Evolutionary conservation across 2,888 invertebrate species (phyloP).

Genomic region (Odontothrips loti): DNA sequence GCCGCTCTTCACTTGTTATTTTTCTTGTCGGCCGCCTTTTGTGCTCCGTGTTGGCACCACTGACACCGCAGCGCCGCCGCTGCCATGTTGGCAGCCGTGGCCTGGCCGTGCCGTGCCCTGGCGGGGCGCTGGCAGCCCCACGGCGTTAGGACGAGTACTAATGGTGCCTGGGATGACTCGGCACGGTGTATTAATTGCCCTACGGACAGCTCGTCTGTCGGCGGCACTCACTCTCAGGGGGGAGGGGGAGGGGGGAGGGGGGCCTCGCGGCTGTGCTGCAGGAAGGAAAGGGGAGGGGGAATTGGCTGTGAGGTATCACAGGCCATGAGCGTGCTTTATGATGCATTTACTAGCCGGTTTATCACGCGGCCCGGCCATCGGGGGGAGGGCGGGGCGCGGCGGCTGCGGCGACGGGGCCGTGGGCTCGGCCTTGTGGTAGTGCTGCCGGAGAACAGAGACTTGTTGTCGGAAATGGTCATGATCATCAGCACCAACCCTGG

Average conservation of each 20-base stretch:
- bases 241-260: not conserved
- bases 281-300: not conserved
- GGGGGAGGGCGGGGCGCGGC: not conserved
- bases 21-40: not conserved
- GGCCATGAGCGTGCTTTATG: slow-evolving; percentile 22
- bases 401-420: no score
- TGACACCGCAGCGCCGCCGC: not conserved
- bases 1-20: slow-evolving; percentile 13
- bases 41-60: slow-evolving; percentile 14
- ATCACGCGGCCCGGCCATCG: not conserved
- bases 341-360: slow-evolving; percentile 23
- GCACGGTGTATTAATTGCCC: slow-evolving; percentile 20
- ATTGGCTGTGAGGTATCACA: slow-evolving; percentile 24
- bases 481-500: no score
- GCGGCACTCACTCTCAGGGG: not conserved
- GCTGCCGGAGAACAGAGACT: no score
- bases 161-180: slow-evolving; percentile 24
- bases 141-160: not conserved
- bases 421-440: not conserved
- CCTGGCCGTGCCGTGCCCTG: not conserved
- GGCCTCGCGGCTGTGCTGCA: not conserved
- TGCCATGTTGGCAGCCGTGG: not conserved
- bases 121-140: not conserved
- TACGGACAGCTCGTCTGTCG: slow-evolving; percentile 23
- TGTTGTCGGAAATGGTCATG: no score